These are phyloP conservation scores for Archaeoteleia sp. DNA, from an alignment of 2,888 invertebrate species.

Conservation along the genomic window DNA sequence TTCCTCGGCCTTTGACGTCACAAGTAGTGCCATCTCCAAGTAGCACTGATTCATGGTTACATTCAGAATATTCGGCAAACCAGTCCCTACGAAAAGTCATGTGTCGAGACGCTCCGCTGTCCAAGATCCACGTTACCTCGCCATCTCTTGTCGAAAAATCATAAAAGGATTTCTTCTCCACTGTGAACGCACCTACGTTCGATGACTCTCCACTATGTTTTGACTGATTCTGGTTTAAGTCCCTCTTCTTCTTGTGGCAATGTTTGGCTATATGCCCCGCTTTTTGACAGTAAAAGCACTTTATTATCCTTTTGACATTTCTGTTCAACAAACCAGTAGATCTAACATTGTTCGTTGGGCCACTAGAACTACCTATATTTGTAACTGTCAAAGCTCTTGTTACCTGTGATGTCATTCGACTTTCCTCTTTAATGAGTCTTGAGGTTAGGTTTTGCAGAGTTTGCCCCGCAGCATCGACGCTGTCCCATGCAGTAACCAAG, in stretches of 20 bases:
- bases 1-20: neutral
- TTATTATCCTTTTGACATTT: neutral
- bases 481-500: slow-evolving; percentile 51
- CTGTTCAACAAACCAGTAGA: neutral
- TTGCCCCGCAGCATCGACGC: slow-evolving; percentile 40
- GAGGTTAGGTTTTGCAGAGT: slow-evolving; percentile 39
- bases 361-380: neutral
- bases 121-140: slow-evolving; percentile 51
- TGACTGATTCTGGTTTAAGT: neutral
- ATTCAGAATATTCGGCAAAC: slow-evolving; percentile 31
- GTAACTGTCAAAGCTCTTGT: slow-evolving; percentile 16
- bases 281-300: slow-evolving; percentile 9
- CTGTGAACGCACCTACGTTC: neutral
- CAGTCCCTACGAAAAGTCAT: slow-evolving; percentile 53
- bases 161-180: neutral
- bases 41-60: slow-evolving; percentile 14
- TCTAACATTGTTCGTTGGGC: neutral
- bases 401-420: slow-evolving; percentile 5
- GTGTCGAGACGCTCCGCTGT: slow-evolving; percentile 55
- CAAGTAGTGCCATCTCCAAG: slow-evolving; percentile 37
- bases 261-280: neutral
- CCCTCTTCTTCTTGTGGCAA: slow-evolving; percentile 1
- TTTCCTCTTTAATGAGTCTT: slow-evolving; percentile 41
- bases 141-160: slow-evolving; percentile 10
- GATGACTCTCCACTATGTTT: neutral